Percentiles rank a stretch among this genome's conserved stretches.
Evolutionary conservation across 2,888 invertebrate species (phyloP).

Genomic region (Eupithecia dodoneata): DNA sequence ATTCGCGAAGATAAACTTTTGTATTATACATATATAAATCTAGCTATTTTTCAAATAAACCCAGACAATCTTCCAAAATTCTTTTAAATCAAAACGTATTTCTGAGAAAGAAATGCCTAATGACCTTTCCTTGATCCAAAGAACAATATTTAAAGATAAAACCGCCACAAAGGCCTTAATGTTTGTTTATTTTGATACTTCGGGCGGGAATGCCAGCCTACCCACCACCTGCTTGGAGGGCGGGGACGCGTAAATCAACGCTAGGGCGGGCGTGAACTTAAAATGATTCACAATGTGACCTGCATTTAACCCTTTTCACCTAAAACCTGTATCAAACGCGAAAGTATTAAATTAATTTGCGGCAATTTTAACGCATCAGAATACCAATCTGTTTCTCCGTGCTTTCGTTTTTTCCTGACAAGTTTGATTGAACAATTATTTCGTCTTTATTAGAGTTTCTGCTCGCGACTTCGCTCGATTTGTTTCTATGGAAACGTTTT

Average conservation of each 20-base stretch:
- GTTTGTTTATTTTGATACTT: conserved; percentile 27
- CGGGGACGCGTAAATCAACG: conserved; percentile 17
- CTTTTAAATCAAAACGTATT: neutral
- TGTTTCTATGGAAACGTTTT: too few species aligned
- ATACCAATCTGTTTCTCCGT: neutral
- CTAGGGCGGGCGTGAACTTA: conserved; percentile 16
- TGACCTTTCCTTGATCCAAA: conserved; percentile 2
- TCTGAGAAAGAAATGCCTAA: neutral
- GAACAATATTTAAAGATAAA: conserved; percentile 15
- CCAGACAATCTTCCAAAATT: neutral
- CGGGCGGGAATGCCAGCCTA: conserved; percentile 6
- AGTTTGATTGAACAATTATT: neutral
- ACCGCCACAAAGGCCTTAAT: conserved; percentile 17
- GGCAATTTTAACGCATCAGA: neutral
- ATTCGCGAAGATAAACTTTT: neutral
- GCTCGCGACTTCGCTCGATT: too few species aligned
- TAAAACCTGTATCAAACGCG: neutral
- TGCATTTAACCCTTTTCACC: conserved; percentile 5
- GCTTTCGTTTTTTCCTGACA: neutral
- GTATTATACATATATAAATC: neutral
- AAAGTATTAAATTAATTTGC: neutral
- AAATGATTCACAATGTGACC: conserved; percentile 12
- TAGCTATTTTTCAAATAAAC: neutral
- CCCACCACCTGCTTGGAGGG: neutral
- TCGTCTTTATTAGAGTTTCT: neutral